Evolutionary conservation across 2,797 vertebrate species (phyloP).

Genomic region (Oryzias sinensis): DNA sequence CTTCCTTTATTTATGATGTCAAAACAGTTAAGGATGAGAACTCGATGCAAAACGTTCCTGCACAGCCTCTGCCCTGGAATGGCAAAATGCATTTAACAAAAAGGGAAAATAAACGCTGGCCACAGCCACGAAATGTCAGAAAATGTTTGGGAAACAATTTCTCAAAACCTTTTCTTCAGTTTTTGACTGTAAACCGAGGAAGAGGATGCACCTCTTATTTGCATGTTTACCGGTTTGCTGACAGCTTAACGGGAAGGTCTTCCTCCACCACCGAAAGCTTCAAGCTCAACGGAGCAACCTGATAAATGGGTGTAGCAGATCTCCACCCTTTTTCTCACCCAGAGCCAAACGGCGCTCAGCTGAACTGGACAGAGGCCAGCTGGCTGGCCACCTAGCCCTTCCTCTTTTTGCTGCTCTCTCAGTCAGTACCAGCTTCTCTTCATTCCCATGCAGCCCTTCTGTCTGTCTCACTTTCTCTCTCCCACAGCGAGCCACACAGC

Average conservation of each 20-base stretch:
- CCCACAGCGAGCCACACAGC: slow-evolving; percentile 62
- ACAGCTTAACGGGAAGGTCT: too few relatives aligned
- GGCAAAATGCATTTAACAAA: too few relatives aligned
- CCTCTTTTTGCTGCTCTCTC: slow-evolving; percentile 16
- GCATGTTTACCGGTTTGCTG: neutral
- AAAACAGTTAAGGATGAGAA: too few relatives aligned
- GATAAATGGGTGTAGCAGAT: slow-evolving; percentile 48
- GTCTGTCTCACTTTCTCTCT: slow-evolving; percentile 23
- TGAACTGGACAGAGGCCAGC: slow-evolving; percentile 58
- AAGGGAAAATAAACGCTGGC: too few relatives aligned
- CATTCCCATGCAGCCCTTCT: slow-evolving; percentile 35
- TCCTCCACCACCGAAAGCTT: slow-evolving; percentile 2
- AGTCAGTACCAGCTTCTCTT: slow-evolving; percentile 55
- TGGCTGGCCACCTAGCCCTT: slow-evolving; percentile 30
- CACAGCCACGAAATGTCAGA: too few relatives aligned
- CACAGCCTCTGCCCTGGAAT: too few relatives aligned
- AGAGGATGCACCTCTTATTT: neutral
- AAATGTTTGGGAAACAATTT: too few relatives aligned
- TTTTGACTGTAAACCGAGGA: too few relatives aligned
- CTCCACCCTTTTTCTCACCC: slow-evolving; percentile 51
- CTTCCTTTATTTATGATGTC: neutral
- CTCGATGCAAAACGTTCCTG: too few relatives aligned
- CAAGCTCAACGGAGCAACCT: slow-evolving; percentile 49
- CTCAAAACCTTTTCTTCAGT: too few relatives aligned
- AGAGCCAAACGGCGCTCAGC: slow-evolving; percentile 42